Base-by-base conservation (phyloP, 1,140 invertebrate genomes). In the Bombus impatiens region DNA sequence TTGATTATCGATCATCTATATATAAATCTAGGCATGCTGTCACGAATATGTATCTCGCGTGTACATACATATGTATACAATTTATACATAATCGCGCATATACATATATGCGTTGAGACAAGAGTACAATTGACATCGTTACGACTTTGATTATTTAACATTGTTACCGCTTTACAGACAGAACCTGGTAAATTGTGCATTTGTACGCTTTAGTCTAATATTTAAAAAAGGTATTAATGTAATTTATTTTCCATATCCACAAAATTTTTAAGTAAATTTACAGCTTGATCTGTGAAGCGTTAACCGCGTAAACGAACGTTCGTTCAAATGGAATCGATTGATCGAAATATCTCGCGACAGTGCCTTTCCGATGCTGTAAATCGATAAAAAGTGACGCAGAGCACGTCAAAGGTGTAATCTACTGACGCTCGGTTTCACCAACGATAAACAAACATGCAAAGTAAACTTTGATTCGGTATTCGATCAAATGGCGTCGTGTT, bases 91-190 rank as follows among this genome's bases (percentile, higher is more conserved):
- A 70, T 9, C 75, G 22, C 76, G 76, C 18, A 53, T 53, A 53
- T 53, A 22, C 75, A 22, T 42, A 42, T 70, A 71, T 40, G 40
- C 37, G n/a, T 84, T 59, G 67, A 80, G 76, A 79, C 82, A 65
- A 84, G 74, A 62, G 44, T 65, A 72, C 83, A 84, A 84, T 84
- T 84, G 83, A 84, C 83, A 84, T 84, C 53, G 77, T 79, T 72
- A 80, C 72, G 68, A 72, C 67, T 79, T 84, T 84, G 77, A 84
- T 84, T 72, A 84, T 62, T 71, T 22, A 37, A 72, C 44, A 62
- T 62, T 12, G 68, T 80, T 53, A 62, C 37, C 47, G 32, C 83
- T 35, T 40, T 79, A 79, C 77, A 40, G 53, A 79, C 77, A 59
- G 40, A 25, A 62, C 28, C 28, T 62, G 3, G 28, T 28, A 28